Conservation (phyloP, 2,888 invertebrate species). For the Chrysomela aeneicollis region DNA sequence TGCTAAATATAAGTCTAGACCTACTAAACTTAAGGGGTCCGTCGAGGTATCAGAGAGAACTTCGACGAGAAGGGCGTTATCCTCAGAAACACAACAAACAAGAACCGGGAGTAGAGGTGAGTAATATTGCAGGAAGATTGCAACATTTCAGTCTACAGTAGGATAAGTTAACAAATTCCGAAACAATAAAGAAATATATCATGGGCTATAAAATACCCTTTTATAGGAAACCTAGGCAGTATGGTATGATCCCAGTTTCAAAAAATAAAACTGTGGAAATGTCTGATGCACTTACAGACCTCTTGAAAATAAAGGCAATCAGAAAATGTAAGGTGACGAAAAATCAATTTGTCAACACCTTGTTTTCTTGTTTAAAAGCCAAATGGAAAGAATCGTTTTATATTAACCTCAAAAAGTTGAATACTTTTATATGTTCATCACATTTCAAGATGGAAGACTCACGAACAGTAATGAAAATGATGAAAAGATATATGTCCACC, state of each 20-base stretch:
- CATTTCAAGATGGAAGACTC: slow-evolving; percentile 28
- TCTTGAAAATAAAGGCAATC: no score
- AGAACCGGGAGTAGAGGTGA: background rate
- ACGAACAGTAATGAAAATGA: slow-evolving; percentile 10
- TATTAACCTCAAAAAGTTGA: slow-evolving; percentile 18
- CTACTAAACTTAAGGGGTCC: slow-evolving; percentile 13
- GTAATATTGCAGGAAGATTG: background rate
- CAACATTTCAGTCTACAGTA: background rate
- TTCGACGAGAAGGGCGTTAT: background rate
- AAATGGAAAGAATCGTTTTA: no score
- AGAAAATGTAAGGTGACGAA: no score
- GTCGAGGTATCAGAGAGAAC: background rate
- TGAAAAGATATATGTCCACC: slow-evolving; percentile 10
- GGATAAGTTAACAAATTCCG: no score
- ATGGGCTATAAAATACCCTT: no score
- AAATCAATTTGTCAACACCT: no score
- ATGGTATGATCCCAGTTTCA: no score
- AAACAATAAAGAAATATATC: no score
- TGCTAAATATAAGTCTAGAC: background rate
- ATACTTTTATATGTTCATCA: slow-evolving; percentile 13
- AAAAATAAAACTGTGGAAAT: no score
- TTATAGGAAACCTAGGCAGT: no score
- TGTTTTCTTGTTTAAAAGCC: background rate
- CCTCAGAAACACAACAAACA: slow-evolving; percentile 1
- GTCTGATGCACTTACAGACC: no score